Conservation (phyloP, 2,113 vertebrate species). For the Dasyurus viverrinus region DNA sequence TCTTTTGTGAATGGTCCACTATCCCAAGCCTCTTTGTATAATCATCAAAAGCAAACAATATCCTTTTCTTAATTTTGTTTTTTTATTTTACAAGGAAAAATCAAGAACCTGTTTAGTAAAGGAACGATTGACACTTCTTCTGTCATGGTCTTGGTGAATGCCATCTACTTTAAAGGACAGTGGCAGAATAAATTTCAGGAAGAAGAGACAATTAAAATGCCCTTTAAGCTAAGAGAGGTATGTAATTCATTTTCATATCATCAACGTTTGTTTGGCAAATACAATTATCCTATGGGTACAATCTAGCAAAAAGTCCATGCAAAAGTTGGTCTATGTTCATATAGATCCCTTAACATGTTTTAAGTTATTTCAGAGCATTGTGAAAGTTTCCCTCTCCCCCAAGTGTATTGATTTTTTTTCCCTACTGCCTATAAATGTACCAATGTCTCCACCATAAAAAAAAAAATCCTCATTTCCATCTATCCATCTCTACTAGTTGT, state of each 20-base stretch:
- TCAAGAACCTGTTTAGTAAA: constrained; percentile 89
- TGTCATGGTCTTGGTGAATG: constrained; percentile 90
- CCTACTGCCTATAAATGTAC: background rate
- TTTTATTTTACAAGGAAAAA: constrained; percentile 87
- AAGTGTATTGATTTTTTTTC: background rate
- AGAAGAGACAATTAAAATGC: constrained; percentile 85
- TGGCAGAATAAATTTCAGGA: constrained; percentile 88
- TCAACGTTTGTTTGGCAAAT: background rate
- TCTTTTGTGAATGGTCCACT: constrained; percentile 13
- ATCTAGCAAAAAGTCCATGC: background rate
- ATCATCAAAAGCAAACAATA: constrained; percentile 27
- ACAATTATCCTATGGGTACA: background rate
- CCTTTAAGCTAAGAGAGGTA: constrained; percentile 88
- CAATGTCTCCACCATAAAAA: too few relatives aligned
- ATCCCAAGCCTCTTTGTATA: background rate
- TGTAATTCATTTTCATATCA: constrained; percentile 23
- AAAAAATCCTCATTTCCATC: too few relatives aligned
- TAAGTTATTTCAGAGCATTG: background rate
- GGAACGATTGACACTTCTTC: constrained; percentile 84
- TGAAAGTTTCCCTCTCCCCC: background rate
- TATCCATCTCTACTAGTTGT: too few relatives aligned
- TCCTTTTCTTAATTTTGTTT: constrained; percentile 36
- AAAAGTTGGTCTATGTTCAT: background rate
- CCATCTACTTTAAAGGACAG: constrained; percentile 94
- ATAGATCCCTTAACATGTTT: background rate